A percentile compares a stretch with the other conserved stretches of the same genome.
These are phyloP conservation scores for Tethya wilhelma DNA, from an alignment of 37 sponge, comb jelly and placozoan genomes.

Conservation along the genomic window DNA sequence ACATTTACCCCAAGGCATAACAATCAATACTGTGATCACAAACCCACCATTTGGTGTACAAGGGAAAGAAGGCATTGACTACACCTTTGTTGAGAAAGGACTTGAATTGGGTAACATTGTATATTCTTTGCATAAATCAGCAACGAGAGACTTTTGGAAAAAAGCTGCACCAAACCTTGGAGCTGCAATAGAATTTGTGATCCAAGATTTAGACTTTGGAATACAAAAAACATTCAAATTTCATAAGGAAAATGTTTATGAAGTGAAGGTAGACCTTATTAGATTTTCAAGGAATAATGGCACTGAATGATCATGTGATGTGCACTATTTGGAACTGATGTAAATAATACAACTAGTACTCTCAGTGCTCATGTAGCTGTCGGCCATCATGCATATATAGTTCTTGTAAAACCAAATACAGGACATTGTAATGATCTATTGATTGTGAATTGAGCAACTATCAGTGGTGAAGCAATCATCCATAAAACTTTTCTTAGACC, in stretches of 20 bases:
- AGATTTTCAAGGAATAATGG: constrained; percentile 18
- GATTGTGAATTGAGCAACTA: too few species aligned
- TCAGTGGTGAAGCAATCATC: too few species aligned
- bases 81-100: constrained; percentile 63
- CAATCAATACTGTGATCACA: constrained; percentile 81
- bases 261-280: constrained; percentile 56
- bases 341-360: too few species aligned
- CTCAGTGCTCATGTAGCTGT: too few species aligned
- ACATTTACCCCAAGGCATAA: background rate
- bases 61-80: constrained; percentile 36
- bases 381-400: too few species aligned
- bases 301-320: too few species aligned
- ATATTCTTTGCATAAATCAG: constrained; percentile 85
- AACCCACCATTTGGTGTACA: constrained; percentile 97
- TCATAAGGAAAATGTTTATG: constrained; percentile 19
- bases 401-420: too few species aligned
- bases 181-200: constrained; percentile 11
- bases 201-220: constrained; percentile 24
- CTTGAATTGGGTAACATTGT: constrained; percentile 45
- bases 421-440: too few species aligned
- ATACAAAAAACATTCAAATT: constrained; percentile 42
- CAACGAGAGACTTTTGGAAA: constrained; percentile 56
- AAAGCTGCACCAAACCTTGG: constrained; percentile 38
- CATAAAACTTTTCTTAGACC: too few species aligned
- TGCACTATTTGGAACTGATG: too few species aligned